phyloP scores from a whole-genome alignment of 2,113 vertebrate species.

The human region GRCh38 chrX:138993001-138993500 shows the following conservation, averaged over 20 bases:
- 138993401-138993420: neutral
- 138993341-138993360: neutral
- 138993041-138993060: neutral
- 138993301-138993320: neutral
- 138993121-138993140: neutral
- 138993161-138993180: neutral
- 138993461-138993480: constrained; percentile 5
- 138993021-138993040: neutral
- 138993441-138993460: neutral
- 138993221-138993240: neutral
- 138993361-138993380: neutral
- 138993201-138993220: neutral
- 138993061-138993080: neutral
- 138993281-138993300: neutral
- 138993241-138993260: neutral
- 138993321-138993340: neutral
- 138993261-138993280: neutral
- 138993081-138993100: neutral
- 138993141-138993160: neutral
- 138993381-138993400: neutral
- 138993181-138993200: neutral
- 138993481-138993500: neutral
- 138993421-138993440: neutral
- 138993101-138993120: neutral
- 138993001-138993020: neutral